Conservation (phyloP, 2,113 vertebrate species). For the Rafetus swinhoei region DNA sequence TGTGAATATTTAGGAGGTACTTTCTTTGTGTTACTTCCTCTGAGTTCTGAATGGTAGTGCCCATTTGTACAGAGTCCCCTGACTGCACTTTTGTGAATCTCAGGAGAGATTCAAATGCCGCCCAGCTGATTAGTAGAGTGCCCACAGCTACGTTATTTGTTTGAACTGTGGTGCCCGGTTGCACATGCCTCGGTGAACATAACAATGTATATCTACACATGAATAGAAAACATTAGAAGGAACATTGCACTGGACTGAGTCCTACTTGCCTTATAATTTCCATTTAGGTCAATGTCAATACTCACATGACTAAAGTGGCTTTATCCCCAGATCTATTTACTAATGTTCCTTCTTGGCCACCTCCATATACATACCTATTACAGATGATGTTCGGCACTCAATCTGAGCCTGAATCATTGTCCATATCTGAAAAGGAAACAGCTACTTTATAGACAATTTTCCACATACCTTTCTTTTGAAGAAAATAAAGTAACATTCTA, state of each 20-base stretch:
- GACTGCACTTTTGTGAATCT: too few species aligned
- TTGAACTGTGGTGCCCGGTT: too few species aligned
- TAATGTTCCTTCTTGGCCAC: neutral
- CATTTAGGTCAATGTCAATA: neutral
- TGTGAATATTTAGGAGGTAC: too few species aligned
- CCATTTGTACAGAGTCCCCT: too few species aligned
- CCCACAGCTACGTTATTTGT: too few species aligned
- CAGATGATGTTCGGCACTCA: rapidly evolving
- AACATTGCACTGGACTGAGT: neutral
- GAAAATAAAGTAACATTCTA: rapidly evolving
- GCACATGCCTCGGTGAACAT: too few species aligned
- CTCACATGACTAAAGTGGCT: neutral
- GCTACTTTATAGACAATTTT: neutral
- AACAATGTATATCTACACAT: too few species aligned
- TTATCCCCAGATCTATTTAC: neutral
- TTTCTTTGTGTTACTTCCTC: too few species aligned
- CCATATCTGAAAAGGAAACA: neutral
- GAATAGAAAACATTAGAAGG: too few species aligned
- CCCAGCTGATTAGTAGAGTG: too few species aligned
- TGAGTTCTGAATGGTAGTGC: too few species aligned
- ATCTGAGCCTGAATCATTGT: rapidly evolving
- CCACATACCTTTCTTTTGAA: neutral
- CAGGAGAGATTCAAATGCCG: too few species aligned
- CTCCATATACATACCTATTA: rapidly evolving
- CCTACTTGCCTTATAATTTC: neutral